phyloP scores from a whole-genome alignment of 2,888 invertebrate genomes.

The Melinaea marsaeus region DNA sequence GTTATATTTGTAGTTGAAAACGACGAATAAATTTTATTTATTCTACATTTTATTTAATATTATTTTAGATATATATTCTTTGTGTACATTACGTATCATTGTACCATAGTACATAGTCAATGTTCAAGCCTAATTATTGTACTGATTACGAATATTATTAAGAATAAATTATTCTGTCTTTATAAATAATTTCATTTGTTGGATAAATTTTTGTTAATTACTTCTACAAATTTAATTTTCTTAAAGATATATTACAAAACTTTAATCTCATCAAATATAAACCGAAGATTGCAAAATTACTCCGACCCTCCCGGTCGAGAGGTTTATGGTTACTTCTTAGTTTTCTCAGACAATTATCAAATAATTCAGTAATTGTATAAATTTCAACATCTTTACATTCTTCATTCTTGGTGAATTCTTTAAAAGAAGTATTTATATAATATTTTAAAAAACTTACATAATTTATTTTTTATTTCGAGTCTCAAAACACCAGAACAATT shows the following conservation, averaged over 20 bases:
- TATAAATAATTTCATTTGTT: not conserved
- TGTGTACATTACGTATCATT: no score
- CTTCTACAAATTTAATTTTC: not conserved
- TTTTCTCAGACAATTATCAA: slow-evolving; percentile 50
- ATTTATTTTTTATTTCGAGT: slow-evolving; percentile 11
- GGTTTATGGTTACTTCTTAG: slow-evolving; percentile 54
- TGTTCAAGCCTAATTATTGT: no score
- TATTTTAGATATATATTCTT: no score
- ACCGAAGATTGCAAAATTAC: slow-evolving; percentile 54
- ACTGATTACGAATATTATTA: no score
- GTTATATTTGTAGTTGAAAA: slow-evolving; percentile 6
- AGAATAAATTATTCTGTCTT: no score
- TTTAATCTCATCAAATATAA: slow-evolving; percentile 45
- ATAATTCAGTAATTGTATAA: slow-evolving; percentile 48
- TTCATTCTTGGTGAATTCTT: slow-evolving; percentile 26
- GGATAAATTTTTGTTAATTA: not conserved
- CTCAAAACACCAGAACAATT: slow-evolving; percentile 22
- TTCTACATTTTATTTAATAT: no score
- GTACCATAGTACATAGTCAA: no score
- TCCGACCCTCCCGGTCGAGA: slow-evolving; percentile 50
- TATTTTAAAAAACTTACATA: slow-evolving; percentile 6
- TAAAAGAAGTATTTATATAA: slow-evolving; percentile 32
- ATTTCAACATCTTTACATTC: slow-evolving; percentile 43
- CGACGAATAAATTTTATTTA: not conserved
- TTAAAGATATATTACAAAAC: not conserved